Conservation (phyloP, 1,140 invertebrate genomes). For the Trichonephila clavata region DNA sequence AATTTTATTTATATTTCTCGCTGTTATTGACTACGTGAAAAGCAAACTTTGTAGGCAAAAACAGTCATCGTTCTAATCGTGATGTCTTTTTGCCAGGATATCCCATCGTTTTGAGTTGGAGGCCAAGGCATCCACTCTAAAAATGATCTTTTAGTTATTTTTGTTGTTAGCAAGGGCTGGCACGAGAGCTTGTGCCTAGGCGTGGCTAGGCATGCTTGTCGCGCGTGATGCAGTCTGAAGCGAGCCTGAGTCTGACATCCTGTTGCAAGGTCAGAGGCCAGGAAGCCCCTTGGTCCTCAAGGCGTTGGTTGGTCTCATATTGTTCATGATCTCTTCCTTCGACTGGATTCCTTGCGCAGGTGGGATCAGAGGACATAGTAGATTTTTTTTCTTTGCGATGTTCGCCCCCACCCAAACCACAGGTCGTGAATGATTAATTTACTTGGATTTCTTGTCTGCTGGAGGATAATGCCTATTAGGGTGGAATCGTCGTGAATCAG, state of each 20-base stretch:
- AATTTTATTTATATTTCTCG: background rate
- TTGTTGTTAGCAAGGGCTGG: background rate
- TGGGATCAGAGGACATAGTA: background rate
- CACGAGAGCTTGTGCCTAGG: constrained; percentile 24
- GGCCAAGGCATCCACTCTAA: background rate
- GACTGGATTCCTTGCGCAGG: constrained; percentile 46
- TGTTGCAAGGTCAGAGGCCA: constrained; percentile 45
- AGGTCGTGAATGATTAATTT: constrained; percentile 51
- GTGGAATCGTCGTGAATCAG: background rate
- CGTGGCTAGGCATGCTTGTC: constrained; percentile 60
- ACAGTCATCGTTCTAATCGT: background rate
- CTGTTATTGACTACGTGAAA: background rate
- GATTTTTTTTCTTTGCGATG: background rate
- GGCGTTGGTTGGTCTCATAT: constrained; percentile 69
- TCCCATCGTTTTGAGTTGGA: background rate
- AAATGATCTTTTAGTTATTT: constrained; percentile 15
- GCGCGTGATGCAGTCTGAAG: constrained; percentile 55
- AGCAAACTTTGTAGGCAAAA: background rate
- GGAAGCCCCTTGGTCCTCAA: constrained; percentile 61
- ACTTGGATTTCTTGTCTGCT: background rate
- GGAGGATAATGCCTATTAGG: background rate
- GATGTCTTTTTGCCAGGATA: background rate
- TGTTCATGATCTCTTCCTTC: constrained; percentile 49
- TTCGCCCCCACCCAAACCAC: constrained; percentile 4
- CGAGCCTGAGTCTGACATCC: constrained; percentile 50